Base-by-base conservation (phyloP, 1,140 invertebrate genomes). In the Coenobita brevimanus region DNA sequence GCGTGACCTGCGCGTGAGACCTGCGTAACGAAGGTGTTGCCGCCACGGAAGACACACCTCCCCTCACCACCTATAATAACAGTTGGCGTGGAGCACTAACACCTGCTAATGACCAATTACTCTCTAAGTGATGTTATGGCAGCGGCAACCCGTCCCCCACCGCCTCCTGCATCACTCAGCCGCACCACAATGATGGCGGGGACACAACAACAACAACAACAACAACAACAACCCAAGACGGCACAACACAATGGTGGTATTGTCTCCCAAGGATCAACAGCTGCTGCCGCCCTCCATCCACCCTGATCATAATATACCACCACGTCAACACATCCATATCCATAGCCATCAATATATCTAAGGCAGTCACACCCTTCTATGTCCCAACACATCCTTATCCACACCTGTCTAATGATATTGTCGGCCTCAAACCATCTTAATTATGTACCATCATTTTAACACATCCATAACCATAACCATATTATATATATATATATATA, bases 51-150 rank as follows among this genome's bases (percentile, higher is more conserved):
- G n/a, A n/a, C n/a, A n/a, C n/a, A n/a, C n/a, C n/a, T n/a, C n/a
- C n/a, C n/a, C n/a, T n/a, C n/a, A n/a, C n/a, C n/a, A 38, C 79
- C 79, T 30, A 82, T 82, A 67, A 82, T 33, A 71, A 41, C 41
- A 82, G 57, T 17, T 67, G 64, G 64, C 64, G 80, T 82, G n/a
- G 36, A 41, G 64, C 80, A 69, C 80, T 82, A 82, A 82, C 64
- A 71, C 80, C 64, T 82, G 80, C 64, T 82, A 82, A 71, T 82
- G 80, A 82, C 38, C 64, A 82, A 82, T 82, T 82, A 82, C 64
- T 38, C n/a, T 62, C 10, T 82, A 82, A 82, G 80, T 71, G 80
- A 82, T 69, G 80, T 71, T 82, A 71, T 67, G 80, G 62, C 64
- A 17, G 6, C 46, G 17, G 17, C 46, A 50, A 8, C 46, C 6